Conservation (phyloP, 1,140 invertebrate species). For the Cepaea nemoralis region DNA sequence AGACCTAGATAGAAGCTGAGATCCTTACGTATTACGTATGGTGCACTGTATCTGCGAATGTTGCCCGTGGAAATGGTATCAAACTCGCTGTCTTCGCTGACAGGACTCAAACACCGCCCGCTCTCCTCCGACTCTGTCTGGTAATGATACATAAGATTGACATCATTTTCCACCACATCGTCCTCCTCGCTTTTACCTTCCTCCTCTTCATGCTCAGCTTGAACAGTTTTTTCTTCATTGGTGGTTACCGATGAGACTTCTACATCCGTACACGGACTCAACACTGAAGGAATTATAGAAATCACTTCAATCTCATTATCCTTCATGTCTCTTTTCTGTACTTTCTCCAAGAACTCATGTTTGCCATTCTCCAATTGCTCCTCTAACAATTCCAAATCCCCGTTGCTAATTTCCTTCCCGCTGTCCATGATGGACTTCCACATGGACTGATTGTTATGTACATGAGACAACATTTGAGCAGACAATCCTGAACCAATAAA, state of each 20-base stretch:
- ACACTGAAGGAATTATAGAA: conserved; percentile 49
- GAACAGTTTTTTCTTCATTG: conserved; percentile 11
- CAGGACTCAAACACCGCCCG: conserved; percentile 48
- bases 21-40: conserved; percentile 52
- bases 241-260: conserved; percentile 43
- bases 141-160: conserved; percentile 49
- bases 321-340: conserved; percentile 49
- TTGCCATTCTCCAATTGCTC: conserved; percentile 39
- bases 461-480: conserved; percentile 80
- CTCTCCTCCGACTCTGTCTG: conserved; percentile 50
- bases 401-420: conserved; percentile 38
- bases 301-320: conserved; percentile 46
- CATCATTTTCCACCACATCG: conserved; percentile 52
- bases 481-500: conserved; percentile 84
- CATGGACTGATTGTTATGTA: conserved; percentile 78
- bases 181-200: conserved; percentile 49
- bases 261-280: not conserved
- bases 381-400: conserved; percentile 44
- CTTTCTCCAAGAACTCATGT: conserved; percentile 32
- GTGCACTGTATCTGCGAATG: conserved; percentile 57
- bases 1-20: conserved; percentile 55
- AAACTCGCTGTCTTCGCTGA: conserved; percentile 45
- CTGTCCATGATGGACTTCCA: conserved; percentile 77
- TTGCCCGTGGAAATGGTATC: conserved; percentile 31
- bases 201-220: conserved; percentile 21